Base-by-base conservation (phyloP, 2,113 vertebrate species). In the Turnix velox region DNA sequence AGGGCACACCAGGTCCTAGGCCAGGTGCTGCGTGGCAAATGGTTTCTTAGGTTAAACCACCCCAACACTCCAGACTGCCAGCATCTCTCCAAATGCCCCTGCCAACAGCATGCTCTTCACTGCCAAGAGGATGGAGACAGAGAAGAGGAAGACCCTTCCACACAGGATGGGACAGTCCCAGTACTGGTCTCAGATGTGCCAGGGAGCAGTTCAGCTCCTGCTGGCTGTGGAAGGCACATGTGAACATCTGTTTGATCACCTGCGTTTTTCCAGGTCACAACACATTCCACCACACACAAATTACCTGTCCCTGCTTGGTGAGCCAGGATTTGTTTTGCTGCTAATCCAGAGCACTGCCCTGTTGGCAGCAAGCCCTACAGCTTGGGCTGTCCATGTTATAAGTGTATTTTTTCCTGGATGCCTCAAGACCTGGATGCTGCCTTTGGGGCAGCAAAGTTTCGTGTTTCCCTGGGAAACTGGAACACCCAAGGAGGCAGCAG, bases 1-100 rank as follows among this genome's bases (percentile, higher is more conserved):
- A n/a, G 54, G 33, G 46, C 42, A 57, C 7, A 52, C 25, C 25
- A 52, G 46, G 22, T 43, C 46, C 86, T 17, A 9, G 15, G 40
- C n/a, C 63, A 72, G 46, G 15, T 1, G 0, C 58, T 43, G 22
- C 1, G 1, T 20, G 35, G 14, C 9, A 67, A 42, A 37, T 16
- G 17, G 5, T 20, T 6, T 57, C 55, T 35, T 31, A 8, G 9
- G 33, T 43, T 30, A 65, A 79, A 46, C 33, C 22, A 9, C 30
- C 8, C 43, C 51, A 73, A 35, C 14, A 11, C 8, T 30, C 25
- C 61, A 59, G 42, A 31, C 28, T 77, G 37, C 31, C 17, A n/a
- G n/a, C n/a, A n/a, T 52, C 31, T 72, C n/a, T 48, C 49, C 39
- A 39, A 20, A 16, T 52, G 49, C 9, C 24, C 68, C 55, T 80